Base-by-base conservation (phyloP, 2,113 vertebrate species). In the Malaclemys terrapin region DNA sequence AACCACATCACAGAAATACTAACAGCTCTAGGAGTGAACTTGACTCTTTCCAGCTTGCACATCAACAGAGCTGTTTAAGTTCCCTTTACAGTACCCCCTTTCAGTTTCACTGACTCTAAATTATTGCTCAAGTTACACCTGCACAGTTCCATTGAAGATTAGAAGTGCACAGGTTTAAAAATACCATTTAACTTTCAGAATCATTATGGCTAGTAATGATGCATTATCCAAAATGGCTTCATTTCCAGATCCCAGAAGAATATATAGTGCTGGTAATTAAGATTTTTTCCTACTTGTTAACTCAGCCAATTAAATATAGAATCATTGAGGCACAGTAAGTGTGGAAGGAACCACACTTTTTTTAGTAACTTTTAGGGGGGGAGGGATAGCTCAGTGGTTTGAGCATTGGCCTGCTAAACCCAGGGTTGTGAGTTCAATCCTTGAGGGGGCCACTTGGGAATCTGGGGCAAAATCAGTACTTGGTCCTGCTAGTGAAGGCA, bases 31-130 rank as follows among this genome's bases (percentile, higher is more conserved):
- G 87, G 45, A 96, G 76, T 69, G 86, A 89, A 86, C 91, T 91
- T 56, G 85, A 87, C 94, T 95, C 94, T 93, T 93, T 69, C 82
- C 24, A 69, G 82, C 89, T 91, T 91, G 85, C 92, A 91, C 59
- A 92, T 45, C 91, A 84, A 65, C 35, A 59, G 92, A 91, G 47
- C 93, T 62, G 86, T 96, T 76, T 65, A 82, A 94, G 65, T 31
- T 82, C 87, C 50, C 87, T 3, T 10, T 81, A 53, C 85, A 79
- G 35, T 20, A 72, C 19, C 24, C 12, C 11, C 24, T 42, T 45
- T 24, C 19, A 88, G 85, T 84, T 86, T 9, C 45, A 7, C 12
- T 38, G 6, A 57, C 79, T 80, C 78, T 22, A 93, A 85, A 91
- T 49, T 6, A 52, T 54, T n/a, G 87, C 59, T 75, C 45, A 52